Percentiles rank a stretch among this genome's conserved stretches.
Evolutionary conservation across 2,888 invertebrate genomes (phyloP).

Genomic region (Operophtera brumata): DNA sequence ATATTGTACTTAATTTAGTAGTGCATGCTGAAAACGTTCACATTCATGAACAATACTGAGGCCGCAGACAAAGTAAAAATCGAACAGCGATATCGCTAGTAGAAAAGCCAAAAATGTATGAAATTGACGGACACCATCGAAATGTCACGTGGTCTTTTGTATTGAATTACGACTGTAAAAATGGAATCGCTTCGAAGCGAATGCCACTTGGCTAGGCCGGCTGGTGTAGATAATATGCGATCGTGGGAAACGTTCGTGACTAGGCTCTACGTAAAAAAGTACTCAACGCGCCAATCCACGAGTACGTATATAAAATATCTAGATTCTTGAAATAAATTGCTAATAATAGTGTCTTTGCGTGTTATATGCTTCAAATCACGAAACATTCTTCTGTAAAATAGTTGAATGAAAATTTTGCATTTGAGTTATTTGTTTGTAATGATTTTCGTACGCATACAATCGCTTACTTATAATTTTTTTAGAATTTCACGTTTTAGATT

Average conservation of each 20-base stretch:
- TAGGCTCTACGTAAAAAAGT: not conserved
- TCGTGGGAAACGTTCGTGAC: not conserved
- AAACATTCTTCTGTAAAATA: not conserved
- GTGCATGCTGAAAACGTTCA: not conserved
- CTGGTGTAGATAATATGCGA: not conserved
- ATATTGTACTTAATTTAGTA: too few relatives aligned
- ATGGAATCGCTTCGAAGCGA: too few relatives aligned
- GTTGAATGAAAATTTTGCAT: not conserved
- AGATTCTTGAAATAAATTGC: not conserved
- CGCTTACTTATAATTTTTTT: too few relatives aligned
- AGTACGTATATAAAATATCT: not conserved
- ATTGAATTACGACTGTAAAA: too few relatives aligned
- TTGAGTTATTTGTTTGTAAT: not conserved
- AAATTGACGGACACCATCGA: too few relatives aligned
- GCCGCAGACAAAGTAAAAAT: too few relatives aligned
- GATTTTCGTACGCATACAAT: too few relatives aligned
- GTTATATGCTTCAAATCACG: not conserved
- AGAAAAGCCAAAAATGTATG: too few relatives aligned
- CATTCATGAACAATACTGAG: not conserved
- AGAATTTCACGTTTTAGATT: too few relatives aligned
- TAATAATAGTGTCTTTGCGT: not conserved
- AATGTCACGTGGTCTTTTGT: too few relatives aligned
- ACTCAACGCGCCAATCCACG: not conserved
- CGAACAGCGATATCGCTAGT: too few relatives aligned
- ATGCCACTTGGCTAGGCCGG: too few relatives aligned